These are phyloP conservation scores for Hirundo rustica DNA, from an alignment of 2,797 vertebrate species.

Conservation along the genomic window DNA sequence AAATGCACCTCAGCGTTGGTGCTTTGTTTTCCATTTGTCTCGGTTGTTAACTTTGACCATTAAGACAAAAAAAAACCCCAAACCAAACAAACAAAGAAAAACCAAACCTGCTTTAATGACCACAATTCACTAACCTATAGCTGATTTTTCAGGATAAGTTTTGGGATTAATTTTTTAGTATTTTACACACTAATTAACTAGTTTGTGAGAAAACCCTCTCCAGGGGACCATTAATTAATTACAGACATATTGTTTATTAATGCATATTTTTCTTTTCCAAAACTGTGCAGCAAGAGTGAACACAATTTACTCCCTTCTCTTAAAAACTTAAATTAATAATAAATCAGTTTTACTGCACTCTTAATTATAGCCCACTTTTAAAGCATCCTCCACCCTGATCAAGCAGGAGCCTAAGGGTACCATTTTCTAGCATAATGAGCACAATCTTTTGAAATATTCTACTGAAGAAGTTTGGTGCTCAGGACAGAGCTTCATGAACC, in stretches of 20 bases:
- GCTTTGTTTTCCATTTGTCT: not conserved
- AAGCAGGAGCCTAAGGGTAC: not conserved
- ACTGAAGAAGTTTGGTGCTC: not conserved
- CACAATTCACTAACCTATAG: not conserved
- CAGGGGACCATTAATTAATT: conserved; percentile 28
- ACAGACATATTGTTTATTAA: conserved; percentile 34
- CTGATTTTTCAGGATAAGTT: not conserved
- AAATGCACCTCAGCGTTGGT: not conserved
- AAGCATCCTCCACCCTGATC: not conserved
- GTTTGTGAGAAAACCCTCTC: conserved; percentile 20
- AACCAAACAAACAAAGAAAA: not conserved
- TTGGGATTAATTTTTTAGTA: conserved; percentile 11
- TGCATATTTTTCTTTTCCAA: conserved; percentile 18
- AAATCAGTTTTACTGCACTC: not conserved
- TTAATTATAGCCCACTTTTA: not conserved
- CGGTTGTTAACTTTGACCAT: not conserved
- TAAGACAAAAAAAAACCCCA: not conserved
- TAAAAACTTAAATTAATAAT: conserved; percentile 27
- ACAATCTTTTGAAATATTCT: not conserved
- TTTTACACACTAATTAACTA: conserved; percentile 17
- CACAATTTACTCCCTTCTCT: not conserved
- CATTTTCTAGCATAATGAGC: not conserved
- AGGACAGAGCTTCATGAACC: not conserved
- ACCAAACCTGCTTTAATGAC: not conserved
- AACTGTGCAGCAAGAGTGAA: not conserved